A percentile compares a stretch with the other conserved stretches of the same genome.
Conservation (phyloP, 2,797 vertebrate genomes). For the Geotrypetes seraphini region DNA sequence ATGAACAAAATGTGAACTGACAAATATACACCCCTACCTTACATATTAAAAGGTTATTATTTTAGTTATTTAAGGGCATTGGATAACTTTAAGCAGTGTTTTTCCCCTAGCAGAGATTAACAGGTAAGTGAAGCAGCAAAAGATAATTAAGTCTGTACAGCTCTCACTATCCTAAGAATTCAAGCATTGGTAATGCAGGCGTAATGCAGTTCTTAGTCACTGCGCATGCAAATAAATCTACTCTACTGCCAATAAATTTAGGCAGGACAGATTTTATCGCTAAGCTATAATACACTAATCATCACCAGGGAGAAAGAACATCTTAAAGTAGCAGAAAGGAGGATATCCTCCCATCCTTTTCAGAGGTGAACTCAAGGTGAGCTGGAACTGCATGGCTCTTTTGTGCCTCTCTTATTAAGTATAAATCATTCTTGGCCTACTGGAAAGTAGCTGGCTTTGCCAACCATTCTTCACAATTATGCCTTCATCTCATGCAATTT, state of each 20-base stretch:
- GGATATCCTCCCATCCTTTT: slow-evolving; percentile 55
- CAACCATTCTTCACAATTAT: slow-evolving; percentile 41
- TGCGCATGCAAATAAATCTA: slow-evolving; percentile 47
- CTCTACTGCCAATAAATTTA: slow-evolving; percentile 57
- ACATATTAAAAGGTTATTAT: too few species aligned
- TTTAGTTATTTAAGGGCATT: too few species aligned
- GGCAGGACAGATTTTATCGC: slow-evolving; percentile 55
- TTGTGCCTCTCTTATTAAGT: slow-evolving; percentile 47
- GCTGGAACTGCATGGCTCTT: slow-evolving; percentile 47
- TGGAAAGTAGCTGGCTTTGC: slow-evolving; percentile 42
- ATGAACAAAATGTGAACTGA: too few species aligned
- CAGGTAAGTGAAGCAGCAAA: slow-evolving; percentile 50
- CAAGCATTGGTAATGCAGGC: slow-evolving; percentile 34
- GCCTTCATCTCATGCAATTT: slow-evolving; percentile 28
- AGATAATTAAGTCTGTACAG: slow-evolving; percentile 47
- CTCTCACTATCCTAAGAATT: slow-evolving; percentile 40
- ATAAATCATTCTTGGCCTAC: slow-evolving; percentile 55
- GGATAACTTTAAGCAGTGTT: too few species aligned
- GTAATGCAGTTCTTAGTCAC: slow-evolving; percentile 45
- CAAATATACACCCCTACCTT: too few species aligned
- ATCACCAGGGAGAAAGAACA: slow-evolving; percentile 39
- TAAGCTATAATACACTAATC: slow-evolving; percentile 49
- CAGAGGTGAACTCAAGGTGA: slow-evolving; percentile 56
- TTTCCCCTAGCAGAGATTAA: slow-evolving; percentile 40
- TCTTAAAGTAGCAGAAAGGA: slow-evolving; percentile 36